Conservation (phyloP, 2,888 invertebrate species). For the Bursaphelenchus okinawaensis region DNA sequence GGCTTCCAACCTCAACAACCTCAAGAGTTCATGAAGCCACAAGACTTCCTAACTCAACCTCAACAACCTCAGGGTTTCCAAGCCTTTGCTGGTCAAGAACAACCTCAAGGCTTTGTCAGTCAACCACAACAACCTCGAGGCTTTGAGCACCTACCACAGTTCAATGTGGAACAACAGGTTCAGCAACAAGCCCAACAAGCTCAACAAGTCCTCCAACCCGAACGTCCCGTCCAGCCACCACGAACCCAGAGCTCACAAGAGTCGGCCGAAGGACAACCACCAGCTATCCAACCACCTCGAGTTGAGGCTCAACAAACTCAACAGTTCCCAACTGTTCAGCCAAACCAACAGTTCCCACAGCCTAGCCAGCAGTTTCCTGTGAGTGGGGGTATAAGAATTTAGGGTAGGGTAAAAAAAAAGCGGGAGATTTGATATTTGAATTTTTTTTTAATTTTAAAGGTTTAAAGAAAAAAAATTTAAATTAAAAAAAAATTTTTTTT, state of each 20-base stretch:
- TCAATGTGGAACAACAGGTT: neutral
- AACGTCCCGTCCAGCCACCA: neutral
- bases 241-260: neutral
- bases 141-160: too few relatives aligned
- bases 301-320: conserved; percentile 12
- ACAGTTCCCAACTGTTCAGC: conserved; percentile 14
- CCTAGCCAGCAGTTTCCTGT: conserved; percentile 16
- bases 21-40: conserved; percentile 3
- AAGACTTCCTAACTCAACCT: neutral
- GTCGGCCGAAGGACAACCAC: neutral
- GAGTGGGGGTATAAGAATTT: neutral
- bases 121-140: too few relatives aligned
- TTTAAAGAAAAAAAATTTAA: too few relatives aligned
- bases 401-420: too few relatives aligned
- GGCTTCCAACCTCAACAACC: conserved; percentile 12
- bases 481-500: neutral
- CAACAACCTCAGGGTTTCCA: neutral
- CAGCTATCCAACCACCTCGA: neutral
- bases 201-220: neutral
- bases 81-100: too few relatives aligned
- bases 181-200: neutral
- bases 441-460: too few relatives aligned
- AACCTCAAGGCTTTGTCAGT: too few relatives aligned
- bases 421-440: too few relatives aligned
- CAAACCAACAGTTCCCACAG: conserved; percentile 11